Evolutionary conservation across 2,113 vertebrate species (phyloP).

Genomic region (Asarcornis scutulata): DNA sequence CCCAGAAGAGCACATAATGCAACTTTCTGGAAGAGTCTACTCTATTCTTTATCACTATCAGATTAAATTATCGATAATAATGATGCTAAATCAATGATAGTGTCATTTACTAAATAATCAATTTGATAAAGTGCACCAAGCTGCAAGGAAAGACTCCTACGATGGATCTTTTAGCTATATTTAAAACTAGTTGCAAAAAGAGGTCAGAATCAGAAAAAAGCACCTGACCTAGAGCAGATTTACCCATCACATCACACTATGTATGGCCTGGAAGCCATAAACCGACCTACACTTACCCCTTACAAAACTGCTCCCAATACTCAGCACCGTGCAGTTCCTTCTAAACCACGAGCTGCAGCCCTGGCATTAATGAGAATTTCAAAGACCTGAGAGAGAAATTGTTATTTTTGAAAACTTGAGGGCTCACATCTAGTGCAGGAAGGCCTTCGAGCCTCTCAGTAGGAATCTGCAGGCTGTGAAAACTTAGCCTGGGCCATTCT

Average conservation of each 20-base stretch:
- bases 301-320: neutral
- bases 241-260: fast-evolving
- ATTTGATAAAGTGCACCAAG: neutral
- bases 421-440: neutral
- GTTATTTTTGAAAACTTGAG: neutral
- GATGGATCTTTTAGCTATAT: neutral
- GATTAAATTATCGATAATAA: too few species aligned
- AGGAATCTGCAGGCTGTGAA: too few species aligned
- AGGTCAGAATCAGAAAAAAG: neutral
- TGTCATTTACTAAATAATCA: too few species aligned
- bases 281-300: fast-evolving
- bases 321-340: neutral
- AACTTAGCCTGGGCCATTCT: neutral
- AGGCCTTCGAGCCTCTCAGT: neutral
- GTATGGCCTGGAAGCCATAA: neutral
- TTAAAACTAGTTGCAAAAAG: neutral
- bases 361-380: fast-evolving
- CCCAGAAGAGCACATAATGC: fast-evolving
- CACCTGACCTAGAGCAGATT: neutral
- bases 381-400: neutral
- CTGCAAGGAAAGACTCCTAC: neutral
- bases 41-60: neutral
- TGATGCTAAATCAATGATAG: neutral
- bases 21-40: neutral
- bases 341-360: neutral